These are phyloP conservation scores for Paraplagusia blochii DNA, from an alignment of 2,113 vertebrate genomes.

Conservation along the genomic window DNA sequence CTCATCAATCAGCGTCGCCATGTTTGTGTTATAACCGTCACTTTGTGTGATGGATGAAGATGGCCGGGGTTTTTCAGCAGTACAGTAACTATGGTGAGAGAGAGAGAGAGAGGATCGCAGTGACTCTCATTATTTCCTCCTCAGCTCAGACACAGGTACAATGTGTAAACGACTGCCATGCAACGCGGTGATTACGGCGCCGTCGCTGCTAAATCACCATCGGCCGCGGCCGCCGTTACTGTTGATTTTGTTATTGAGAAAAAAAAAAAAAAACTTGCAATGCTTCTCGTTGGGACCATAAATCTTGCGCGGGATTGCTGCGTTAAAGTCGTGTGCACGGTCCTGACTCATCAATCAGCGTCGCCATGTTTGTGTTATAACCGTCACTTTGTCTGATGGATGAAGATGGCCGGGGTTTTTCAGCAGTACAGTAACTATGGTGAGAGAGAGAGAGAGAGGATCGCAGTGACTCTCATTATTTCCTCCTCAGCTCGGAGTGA, in stretches of 20 bases:
- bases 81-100: slow-evolving; percentile 41
- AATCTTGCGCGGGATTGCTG: slow-evolving; percentile 62
- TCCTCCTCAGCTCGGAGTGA: slow-evolving; percentile 58
- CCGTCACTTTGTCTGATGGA: slow-evolving; percentile 67
- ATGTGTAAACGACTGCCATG: slow-evolving; percentile 25
- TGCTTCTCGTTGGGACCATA: slow-evolving; percentile 47
- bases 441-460: slow-evolving; percentile 37
- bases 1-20: slow-evolving; percentile 65
- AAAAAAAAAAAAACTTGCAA: slow-evolving; percentile 58
- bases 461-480: slow-evolving; percentile 69
- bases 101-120: no score
- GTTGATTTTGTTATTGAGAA: slow-evolving; percentile 60
- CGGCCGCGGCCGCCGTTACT: slow-evolving; percentile 33
- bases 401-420: slow-evolving; percentile 57
- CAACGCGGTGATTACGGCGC: slow-evolving; percentile 41
- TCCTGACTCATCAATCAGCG: slow-evolving; percentile 65
- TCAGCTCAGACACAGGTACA: no score
- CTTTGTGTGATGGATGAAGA: slow-evolving; percentile 67
- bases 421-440: slow-evolving; percentile 53
- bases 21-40: slow-evolving; percentile 69
- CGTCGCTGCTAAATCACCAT: slow-evolving; percentile 55
- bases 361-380: slow-evolving; percentile 65
- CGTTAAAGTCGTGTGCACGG: slow-evolving; percentile 55
- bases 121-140: no score
- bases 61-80: slow-evolving; percentile 54